These are phyloP conservation scores for Pagrus major DNA, from an alignment of 2,113 vertebrate genomes.

Conservation along the genomic window DNA sequence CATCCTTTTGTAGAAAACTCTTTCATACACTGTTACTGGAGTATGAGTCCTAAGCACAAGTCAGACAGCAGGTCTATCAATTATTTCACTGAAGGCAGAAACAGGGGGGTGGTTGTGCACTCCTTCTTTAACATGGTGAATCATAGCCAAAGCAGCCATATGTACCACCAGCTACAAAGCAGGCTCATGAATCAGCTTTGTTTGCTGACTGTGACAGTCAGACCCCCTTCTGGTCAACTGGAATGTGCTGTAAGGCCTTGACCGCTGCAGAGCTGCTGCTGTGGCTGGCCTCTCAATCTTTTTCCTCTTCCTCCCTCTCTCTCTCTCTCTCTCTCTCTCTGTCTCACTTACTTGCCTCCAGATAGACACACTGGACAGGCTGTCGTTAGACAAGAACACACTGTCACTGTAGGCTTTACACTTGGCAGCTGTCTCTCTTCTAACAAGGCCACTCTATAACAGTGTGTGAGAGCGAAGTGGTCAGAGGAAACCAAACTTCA, in stretches of 20 bases:
- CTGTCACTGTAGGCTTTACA: constrained; percentile 39
- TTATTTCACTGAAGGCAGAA: constrained; percentile 2
- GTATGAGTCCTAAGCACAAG: background rate
- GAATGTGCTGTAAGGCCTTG: constrained; percentile 58
- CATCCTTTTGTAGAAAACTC: background rate
- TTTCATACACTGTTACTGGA: background rate
- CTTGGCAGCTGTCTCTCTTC: constrained; percentile 47
- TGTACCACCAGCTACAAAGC: constrained; percentile 22
- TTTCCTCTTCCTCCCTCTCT: constrained; percentile 40
- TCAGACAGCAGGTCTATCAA: background rate
- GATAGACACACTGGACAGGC: constrained; percentile 18
- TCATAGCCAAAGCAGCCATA: constrained; percentile 28
- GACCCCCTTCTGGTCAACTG: constrained; percentile 44
- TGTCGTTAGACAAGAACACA: constrained; percentile 36
- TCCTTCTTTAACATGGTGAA: constrained; percentile 14
- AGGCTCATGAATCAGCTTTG: constrained; percentile 61
- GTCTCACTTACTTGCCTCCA: constrained; percentile 27
- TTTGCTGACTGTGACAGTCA: constrained; percentile 57
- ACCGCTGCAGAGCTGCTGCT: constrained; percentile 34
- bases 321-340: background rate
- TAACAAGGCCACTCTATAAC: constrained; percentile 44
- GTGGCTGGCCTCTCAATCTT: constrained; percentile 22
- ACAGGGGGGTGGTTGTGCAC: background rate
- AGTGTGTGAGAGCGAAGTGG: constrained; percentile 3
- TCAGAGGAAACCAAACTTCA: constrained; percentile 26